Percentiles rank a stretch among this genome's conserved stretches.
These are phyloP conservation scores for Intellagama lesueurii DNA, from an alignment of 2,797 vertebrate genomes.

Conservation along the genomic window DNA sequence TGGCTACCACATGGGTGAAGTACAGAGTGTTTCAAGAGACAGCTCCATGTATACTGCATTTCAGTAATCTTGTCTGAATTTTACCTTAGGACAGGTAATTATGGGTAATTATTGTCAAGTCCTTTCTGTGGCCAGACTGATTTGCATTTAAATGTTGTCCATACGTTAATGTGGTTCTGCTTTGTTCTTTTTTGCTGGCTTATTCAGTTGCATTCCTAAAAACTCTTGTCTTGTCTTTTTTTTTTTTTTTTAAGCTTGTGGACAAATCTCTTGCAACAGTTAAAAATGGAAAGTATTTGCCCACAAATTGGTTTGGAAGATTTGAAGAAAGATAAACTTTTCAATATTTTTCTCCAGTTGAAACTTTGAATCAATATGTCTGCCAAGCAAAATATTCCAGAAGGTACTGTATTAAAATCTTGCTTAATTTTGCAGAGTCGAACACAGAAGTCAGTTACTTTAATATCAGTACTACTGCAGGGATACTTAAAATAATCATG, in stretches of 20 bases:
- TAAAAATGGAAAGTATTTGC: neutral
- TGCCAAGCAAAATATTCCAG: neutral
- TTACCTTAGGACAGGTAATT: neutral
- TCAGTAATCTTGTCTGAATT: neutral
- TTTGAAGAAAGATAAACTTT: neutral
- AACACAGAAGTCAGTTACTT: neutral
- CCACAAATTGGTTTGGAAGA: neutral
- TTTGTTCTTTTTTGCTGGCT: neutral
- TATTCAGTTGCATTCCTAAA: neutral
- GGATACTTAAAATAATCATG: neutral
- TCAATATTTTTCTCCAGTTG: neutral
- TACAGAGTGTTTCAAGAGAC: neutral
- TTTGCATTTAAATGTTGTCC: neutral
- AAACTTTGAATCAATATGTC: neutral
- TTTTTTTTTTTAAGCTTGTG: neutral
- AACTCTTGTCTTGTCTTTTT: too few relatives aligned
- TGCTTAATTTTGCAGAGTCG: constrained; percentile 1
- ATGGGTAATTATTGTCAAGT: neutral
- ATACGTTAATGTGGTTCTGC: neutral
- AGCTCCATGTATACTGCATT: neutral
- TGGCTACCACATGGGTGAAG: neutral
- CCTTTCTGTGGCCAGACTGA: neutral
- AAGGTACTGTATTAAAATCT: neutral
- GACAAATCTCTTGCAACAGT: neutral
- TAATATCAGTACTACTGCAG: neutral